These are phyloP conservation scores for Callopanchax toddi DNA, from an alignment of 2,113 vertebrate genomes.

Conservation along the genomic window DNA sequence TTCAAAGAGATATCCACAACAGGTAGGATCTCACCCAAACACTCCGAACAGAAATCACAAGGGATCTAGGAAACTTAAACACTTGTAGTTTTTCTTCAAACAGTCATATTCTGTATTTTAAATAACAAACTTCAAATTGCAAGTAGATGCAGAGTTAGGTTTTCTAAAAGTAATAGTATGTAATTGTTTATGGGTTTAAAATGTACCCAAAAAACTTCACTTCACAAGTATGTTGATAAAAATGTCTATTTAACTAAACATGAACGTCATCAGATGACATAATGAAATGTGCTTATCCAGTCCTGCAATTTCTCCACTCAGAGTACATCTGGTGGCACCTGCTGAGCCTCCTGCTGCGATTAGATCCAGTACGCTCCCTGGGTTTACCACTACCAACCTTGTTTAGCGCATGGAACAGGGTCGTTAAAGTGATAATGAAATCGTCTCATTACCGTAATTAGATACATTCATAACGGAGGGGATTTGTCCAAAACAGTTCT, in stretches of 20 bases:
- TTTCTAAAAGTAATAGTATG: no score
- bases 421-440: slow-evolving; percentile 79
- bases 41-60: no score
- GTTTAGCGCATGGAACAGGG: slow-evolving; percentile 74
- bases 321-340: slow-evolving; percentile 44
- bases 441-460: slow-evolving; percentile 81
- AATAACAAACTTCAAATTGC: no score
- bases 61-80: no score
- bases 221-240: neutral
- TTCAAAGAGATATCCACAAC: no score
- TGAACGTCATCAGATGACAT: neutral
- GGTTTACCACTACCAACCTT: slow-evolving; percentile 56
- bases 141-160: no score
- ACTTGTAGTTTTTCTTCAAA: no score
- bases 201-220: no score
- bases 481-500: slow-evolving; percentile 63
- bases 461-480: slow-evolving; percentile 71
- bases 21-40: no score
- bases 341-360: slow-evolving; percentile 31
- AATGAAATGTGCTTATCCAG: slow-evolving; percentile 14
- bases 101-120: no score
- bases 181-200: no score
- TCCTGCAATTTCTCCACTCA: slow-evolving; percentile 34
- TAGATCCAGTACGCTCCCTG: slow-evolving; percentile 52
- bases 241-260: neutral